Evolutionary conservation across 2,113 vertebrate species (phyloP), one percentile per base, ranked within the genome.

Genomic region (Recurvirostra avosetta): DNA sequence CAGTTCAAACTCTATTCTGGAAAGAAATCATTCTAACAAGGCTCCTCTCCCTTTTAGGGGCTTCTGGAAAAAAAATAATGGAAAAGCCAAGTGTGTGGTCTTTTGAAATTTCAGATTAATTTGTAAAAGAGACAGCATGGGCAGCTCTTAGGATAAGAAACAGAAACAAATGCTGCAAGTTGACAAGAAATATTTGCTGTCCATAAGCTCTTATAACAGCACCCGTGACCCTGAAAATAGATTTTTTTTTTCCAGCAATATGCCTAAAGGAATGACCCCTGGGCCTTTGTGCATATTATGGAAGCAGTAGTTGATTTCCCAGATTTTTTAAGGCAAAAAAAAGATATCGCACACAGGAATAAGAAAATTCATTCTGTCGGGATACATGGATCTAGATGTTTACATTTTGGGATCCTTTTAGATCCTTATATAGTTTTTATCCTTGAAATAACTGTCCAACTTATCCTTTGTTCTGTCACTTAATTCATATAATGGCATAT

Each of bases 11-110:
- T 94, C 91, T 72, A 8, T 71, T 95, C 95, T 98, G 97, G 97
- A 98, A 97, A 97, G 97, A 97, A 97, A 97, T 58, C 32, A 92
- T 97, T 91, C 25, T 95, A 76, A 82, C 83, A 82, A 76, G 45
- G 41, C 89, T 96, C 59, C 62, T 94, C 20, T 12, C 56, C 97
- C 94, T 97, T 97, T 97, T 95, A 96, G 97, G 85, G 96, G 81
- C 92, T 98, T 94, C 94, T 97, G 97, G 92, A 96, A 94, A 95
- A 97, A 88, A 97, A 68, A 81, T 2, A 66, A 67, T 21, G 27
- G 66, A 78, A 88, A 88, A 94, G 67, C 96, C 93, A 84, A 97
- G 97, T 98, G 98, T 98, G 98, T 98, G 98, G 97, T 98, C 98
- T 96, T 95, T 72, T 89, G 95, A 97, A 96, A 96, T 98, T 98